Evolutionary conservation across 2,113 vertebrate species (phyloP).

Genomic region (Myiopsitta monachus): DNA sequence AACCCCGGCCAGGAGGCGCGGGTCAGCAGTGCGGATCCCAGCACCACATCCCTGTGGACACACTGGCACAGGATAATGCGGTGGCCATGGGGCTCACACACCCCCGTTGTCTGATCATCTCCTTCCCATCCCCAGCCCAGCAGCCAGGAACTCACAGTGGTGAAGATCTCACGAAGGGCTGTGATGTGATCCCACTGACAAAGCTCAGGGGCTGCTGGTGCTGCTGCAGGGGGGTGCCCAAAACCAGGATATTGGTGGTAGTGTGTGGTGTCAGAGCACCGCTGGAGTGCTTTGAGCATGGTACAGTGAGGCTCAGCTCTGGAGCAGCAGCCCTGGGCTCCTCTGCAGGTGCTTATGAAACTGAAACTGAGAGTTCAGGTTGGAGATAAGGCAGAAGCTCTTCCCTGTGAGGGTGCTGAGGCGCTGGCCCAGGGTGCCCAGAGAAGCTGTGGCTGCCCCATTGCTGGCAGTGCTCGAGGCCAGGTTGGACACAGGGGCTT

Average conservation of each 20-base stretch:
- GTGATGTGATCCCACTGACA: neutral
- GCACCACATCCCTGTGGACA: neutral
- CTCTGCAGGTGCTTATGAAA: neutral
- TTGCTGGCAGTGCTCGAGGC: no score
- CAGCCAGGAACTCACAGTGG: neutral
- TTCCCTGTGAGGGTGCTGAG: neutral
- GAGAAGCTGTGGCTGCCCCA: no score
- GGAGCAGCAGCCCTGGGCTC: neutral
- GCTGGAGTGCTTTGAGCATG: fast-evolving
- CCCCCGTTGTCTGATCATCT: fast-evolving
- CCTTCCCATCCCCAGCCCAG: neutral
- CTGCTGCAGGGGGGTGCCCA: neutral
- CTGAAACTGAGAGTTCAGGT: neutral
- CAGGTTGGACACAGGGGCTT: neutral
- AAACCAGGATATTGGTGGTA: fast-evolving
- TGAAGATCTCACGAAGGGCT: neutral
- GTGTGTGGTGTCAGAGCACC: neutral
- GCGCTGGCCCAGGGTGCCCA: no score
- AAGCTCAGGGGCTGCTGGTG: neutral
- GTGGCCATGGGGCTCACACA: neutral
- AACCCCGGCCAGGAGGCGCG: neutral
- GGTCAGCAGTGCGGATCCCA: neutral
- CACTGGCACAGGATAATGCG: neutral
- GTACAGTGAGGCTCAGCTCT: fast-evolving
- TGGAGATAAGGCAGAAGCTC: neutral